Conservation (phyloP, 2,797 vertebrate species). For the Numenius phaeopus region DNA sequence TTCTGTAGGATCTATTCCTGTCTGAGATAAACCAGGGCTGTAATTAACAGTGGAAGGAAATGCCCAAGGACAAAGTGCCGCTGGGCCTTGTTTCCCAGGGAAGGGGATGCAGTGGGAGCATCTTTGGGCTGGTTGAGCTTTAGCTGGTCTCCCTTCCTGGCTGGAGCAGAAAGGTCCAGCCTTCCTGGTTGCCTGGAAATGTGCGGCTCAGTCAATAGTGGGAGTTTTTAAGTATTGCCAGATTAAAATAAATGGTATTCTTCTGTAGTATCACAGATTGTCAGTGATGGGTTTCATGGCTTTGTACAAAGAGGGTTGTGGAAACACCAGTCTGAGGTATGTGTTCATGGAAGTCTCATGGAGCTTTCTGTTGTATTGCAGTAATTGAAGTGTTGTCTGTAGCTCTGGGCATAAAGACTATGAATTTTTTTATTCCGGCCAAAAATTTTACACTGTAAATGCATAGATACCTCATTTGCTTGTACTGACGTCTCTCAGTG, state of each 20-base stretch:
- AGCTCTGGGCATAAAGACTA: not conserved
- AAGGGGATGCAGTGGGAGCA: fast-evolving
- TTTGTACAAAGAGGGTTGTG: not conserved
- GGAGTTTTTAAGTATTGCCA: not conserved
- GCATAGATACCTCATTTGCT: not conserved
- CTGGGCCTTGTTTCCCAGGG: not conserved
- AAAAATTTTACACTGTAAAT: not conserved
- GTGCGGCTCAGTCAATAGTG: not conserved
- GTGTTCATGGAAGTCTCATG: not conserved
- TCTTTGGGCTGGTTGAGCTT: not conserved
- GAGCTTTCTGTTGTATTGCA: not conserved
- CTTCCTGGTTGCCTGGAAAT: not conserved
- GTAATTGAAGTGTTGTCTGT: not conserved
- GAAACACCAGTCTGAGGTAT: not conserved
- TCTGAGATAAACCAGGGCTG: fast-evolving
- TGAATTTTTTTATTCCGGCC: not conserved
- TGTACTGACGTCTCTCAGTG: not conserved
- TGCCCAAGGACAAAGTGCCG: fast-evolving
- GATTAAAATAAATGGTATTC: not conserved
- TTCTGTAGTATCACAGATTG: not conserved
- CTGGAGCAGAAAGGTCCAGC: not conserved
- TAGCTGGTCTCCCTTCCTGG: not conserved
- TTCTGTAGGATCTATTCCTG: not conserved
- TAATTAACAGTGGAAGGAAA: not conserved
- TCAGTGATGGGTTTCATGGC: not conserved